Conservation (phyloP, 2,888 invertebrate genomes). For the Micropterix aruncella region DNA sequence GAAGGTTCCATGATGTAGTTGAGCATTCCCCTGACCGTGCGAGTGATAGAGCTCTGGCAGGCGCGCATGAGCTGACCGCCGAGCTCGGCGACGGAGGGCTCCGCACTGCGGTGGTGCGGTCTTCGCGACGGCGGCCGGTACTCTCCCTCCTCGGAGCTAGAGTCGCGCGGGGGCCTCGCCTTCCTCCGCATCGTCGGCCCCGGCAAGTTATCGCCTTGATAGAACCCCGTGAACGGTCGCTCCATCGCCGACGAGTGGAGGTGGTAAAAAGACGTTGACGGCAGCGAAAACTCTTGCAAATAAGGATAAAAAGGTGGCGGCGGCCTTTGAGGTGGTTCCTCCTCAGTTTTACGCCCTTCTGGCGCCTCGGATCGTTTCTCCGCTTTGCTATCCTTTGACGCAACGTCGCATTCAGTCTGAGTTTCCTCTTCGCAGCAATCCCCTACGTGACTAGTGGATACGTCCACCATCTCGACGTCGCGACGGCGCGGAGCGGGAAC, state of each 20-base stretch:
- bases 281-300: slow-evolving; percentile 36
- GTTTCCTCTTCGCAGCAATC: slow-evolving; percentile 28
- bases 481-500: too few relatives aligned
- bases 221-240: slow-evolving; percentile 23
- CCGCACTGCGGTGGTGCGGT: slow-evolving; percentile 30
- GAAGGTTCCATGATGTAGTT: slow-evolving; percentile 46
- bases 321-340: slow-evolving; percentile 27
- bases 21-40: slow-evolving; percentile 54
- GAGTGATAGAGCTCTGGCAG: slow-evolving; percentile 48
- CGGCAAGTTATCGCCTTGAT: slow-evolving; percentile 21
- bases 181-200: slow-evolving; percentile 32
- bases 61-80: slow-evolving; percentile 57
- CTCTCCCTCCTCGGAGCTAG: slow-evolving; percentile 36
- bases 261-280: slow-evolving; percentile 33
- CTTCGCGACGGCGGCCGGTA: slow-evolving; percentile 29
- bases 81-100: slow-evolving; percentile 54
- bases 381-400: slow-evolving; percentile 7
- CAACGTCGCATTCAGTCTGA: slow-evolving; percentile 22
- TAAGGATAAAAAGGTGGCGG: slow-evolving; percentile 38
- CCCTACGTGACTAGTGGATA: slow-evolving; percentile 12
- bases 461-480: slow-evolving; percentile 9
- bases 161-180: slow-evolving; percentile 27
- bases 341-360: slow-evolving; percentile 14
- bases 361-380: slow-evolving; percentile 7
- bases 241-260: slow-evolving; percentile 24